These are phyloP conservation scores for Mustela nigripes DNA, from an alignment of 2,113 vertebrate species.

Conservation along the genomic window DNA sequence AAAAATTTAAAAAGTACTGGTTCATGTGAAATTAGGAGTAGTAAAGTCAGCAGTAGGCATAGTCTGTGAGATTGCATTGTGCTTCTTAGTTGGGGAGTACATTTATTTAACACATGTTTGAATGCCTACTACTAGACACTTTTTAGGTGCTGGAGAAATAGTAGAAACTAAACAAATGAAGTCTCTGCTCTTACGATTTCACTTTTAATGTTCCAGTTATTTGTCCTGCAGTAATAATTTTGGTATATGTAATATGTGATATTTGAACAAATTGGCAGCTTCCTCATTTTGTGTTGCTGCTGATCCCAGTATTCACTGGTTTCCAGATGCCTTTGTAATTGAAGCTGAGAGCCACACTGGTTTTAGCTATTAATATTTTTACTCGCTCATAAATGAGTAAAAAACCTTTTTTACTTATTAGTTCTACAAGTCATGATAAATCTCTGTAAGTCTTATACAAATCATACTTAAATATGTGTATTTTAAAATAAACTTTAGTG, in stretches of 20 bases:
- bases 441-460: constrained; percentile 32
- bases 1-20: constrained; percentile 32
- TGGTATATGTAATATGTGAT: background rate
- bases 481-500: constrained; percentile 12
- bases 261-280: constrained; percentile 4
- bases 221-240: background rate
- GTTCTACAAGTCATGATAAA: background rate
- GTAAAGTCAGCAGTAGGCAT: background rate
- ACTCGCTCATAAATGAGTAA: background rate
- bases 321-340: constrained; percentile 1
- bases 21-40: constrained; percentile 26
- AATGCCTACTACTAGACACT: background rate
- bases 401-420: background rate
- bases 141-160: constrained; percentile 27
- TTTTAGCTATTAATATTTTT: constrained; percentile 44
- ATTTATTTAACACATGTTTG: constrained; percentile 47
- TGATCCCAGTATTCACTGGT: constrained; percentile 10
- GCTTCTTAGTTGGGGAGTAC: background rate
- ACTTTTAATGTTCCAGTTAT: background rate
- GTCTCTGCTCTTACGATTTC: background rate
- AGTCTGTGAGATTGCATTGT: background rate
- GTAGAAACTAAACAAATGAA: background rate
- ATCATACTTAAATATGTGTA: background rate
- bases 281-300: background rate
- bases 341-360: background rate